Conservation (phyloP, 2,888 invertebrate genomes). For the Meiosimyza platycephala region DNA sequence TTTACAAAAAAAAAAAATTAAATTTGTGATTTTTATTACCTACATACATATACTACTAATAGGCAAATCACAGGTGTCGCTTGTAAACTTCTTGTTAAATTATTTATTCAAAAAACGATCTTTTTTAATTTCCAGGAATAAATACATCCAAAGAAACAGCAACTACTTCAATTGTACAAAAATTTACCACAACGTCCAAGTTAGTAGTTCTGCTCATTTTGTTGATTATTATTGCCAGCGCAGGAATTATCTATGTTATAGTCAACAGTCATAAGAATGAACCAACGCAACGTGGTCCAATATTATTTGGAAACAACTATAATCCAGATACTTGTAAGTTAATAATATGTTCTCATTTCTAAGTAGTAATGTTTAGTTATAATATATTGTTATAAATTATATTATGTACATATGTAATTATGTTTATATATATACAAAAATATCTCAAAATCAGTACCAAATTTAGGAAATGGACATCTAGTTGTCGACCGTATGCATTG, state of each 20-base stretch:
- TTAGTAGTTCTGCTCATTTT: conserved; percentile 54
- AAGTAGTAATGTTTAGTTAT: no score
- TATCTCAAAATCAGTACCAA: conserved; percentile 59
- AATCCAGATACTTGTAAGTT: conserved; percentile 65
- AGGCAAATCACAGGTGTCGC: no score
- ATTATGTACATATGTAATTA: no score
- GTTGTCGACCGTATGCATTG: conserved; percentile 65
- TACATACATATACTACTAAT: no score
- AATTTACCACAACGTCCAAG: conserved; percentile 55
- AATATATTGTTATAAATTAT: no score
- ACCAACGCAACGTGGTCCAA: conserved; percentile 45
- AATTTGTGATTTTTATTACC: no score
- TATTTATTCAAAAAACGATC: no score
- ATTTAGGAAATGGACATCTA: conserved; percentile 67
- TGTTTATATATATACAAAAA: no score
- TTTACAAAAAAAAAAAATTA: no score
- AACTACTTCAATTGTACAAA: conserved; percentile 48
- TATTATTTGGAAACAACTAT: conserved; percentile 64
- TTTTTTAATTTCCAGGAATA: conserved; percentile 49
- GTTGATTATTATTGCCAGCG: conserved; percentile 53
- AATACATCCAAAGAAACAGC: conserved; percentile 49
- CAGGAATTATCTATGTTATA: conserved; percentile 57
- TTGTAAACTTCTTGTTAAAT: no score
- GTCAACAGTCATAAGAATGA: conserved; percentile 50
- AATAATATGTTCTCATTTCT: neutral